Conservation (phyloP, 2,797 vertebrate genomes). For the Ataeniobius toweri region DNA sequence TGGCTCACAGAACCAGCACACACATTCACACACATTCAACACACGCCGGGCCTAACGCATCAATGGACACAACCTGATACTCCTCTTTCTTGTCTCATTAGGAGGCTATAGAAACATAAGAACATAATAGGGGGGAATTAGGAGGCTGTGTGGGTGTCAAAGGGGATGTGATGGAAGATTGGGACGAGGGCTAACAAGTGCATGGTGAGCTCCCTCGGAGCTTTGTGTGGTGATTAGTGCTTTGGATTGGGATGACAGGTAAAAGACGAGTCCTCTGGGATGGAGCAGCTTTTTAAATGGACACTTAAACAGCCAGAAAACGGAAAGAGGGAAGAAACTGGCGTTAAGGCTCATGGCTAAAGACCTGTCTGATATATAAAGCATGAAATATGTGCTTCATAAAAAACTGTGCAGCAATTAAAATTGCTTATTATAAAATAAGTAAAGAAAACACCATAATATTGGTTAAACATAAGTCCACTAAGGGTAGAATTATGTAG, state of each 20-base stretch:
- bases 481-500: neutral
- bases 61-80: conserved; percentile 95
- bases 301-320: conserved; percentile 74
- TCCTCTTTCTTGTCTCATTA: conserved; percentile 97
- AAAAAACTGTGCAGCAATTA: neutral
- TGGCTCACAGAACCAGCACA: conserved; percentile 89
- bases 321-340: conserved; percentile 47
- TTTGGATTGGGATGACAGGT: conserved; percentile 74
- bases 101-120: conserved; percentile 84
- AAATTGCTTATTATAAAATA: neutral
- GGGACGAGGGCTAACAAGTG: conserved; percentile 73
- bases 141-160: conserved; percentile 92
- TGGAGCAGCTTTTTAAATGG: conserved; percentile 66
- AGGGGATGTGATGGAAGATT: conserved; percentile 67
- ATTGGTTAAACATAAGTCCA: neutral
- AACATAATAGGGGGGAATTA: conserved; percentile 99
- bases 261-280: conserved; percentile 78
- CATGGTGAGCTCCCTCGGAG: conserved; percentile 55
- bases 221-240: conserved; percentile 76
- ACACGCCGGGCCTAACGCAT: conserved; percentile 78
- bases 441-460: neutral
- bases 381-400: neutral
- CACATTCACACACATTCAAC: conserved; percentile 88
- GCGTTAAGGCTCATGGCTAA: conserved; percentile 32
- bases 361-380: conserved; percentile 1